Conservation (phyloP, 2,888 invertebrate species). For the Cristatella mucedo region DNA sequence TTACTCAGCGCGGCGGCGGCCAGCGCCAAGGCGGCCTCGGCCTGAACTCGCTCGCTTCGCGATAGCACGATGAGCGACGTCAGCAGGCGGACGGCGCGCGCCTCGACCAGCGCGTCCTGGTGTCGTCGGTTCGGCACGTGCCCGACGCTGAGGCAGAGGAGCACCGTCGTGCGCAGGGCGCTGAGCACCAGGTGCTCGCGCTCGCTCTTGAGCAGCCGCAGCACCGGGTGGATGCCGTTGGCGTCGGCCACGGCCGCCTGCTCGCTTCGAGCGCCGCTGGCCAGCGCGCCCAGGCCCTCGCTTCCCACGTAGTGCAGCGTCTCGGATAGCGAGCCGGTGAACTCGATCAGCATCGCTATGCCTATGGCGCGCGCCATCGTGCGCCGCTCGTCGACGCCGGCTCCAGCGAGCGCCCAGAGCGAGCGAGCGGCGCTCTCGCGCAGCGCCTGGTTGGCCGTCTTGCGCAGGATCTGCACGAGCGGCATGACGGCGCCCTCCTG, state of each 20-base stretch:
- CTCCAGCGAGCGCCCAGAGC: slow-evolving; percentile 33
- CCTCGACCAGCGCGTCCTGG: slow-evolving; percentile 26
- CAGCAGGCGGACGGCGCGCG: slow-evolving; percentile 27
- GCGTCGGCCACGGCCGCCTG: slow-evolving; percentile 25
- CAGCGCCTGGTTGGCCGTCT: slow-evolving; percentile 17
- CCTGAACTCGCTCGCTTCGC: slow-evolving; percentile 28
- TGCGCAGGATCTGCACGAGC: slow-evolving; percentile 27
- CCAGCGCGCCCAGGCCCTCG: slow-evolving; percentile 31
- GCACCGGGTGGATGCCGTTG: slow-evolving; percentile 29
- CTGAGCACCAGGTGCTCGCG: slow-evolving; percentile 33
- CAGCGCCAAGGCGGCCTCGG: slow-evolving; percentile 32
- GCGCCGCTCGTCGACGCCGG: slow-evolving; percentile 23
- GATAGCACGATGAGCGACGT: slow-evolving; percentile 33
- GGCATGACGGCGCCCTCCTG: slow-evolving; percentile 23
- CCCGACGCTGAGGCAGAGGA: slow-evolving; percentile 32
- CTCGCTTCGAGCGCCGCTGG: slow-evolving; percentile 28
- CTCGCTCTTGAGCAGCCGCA: slow-evolving; percentile 25
- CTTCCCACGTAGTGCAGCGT: slow-evolving; percentile 33
- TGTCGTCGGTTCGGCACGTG: slow-evolving; percentile 27
- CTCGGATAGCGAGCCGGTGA: slow-evolving; percentile 29
- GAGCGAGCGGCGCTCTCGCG: slow-evolving; percentile 32
- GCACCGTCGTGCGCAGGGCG: slow-evolving; percentile 26
- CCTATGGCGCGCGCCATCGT: slow-evolving; percentile 31
- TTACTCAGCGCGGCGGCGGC: slow-evolving; percentile 29
- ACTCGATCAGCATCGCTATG: slow-evolving; percentile 29